Evolutionary conservation across 2,113 vertebrate genomes (phyloP), one percentile per base, ranked within the genome.

Genomic region (Beaufortia kweichowensis): DNA sequence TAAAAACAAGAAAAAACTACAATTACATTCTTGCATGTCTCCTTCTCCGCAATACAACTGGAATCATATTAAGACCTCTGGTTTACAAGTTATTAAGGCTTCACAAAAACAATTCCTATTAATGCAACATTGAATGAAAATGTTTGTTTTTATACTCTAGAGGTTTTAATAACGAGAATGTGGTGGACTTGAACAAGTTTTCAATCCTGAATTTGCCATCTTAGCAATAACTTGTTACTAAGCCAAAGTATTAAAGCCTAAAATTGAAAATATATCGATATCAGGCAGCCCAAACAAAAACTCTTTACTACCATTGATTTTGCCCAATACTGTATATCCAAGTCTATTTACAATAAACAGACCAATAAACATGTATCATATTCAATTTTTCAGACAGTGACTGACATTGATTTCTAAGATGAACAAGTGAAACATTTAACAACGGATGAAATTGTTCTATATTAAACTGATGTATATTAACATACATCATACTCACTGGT

Each of bases 81-180:
- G 55, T 26, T 76, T 73, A 56, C 26, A 46, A 55, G 48, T 75
- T 69, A 50, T 69, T 69, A 79, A 79, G 62, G 69, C 62, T 73
- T 26, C 65, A 56, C 21, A 41, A 72, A 56, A 31, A 26, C n/a
- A 29, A 35, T 41, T 74, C 46, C 55, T 66, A 60, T 48, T n/a
- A 21, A 53, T 66, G 46, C 23, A 66, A 9, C 35, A 31, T 7
- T 19, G 9, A 21, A 53, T 8, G 21, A 2, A 53, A n/a, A n/a
- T 53, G 6, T 9, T 21, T 53, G 2, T 15, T 57, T 43, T 59
- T 28, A 26, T 31, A 50, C 43, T 7, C 57, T 12, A 19, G 17
- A 11, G 21, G 26, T 21, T 9, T n/a, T n/a, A n/a, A n/a, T n/a
- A n/a, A n/a, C 6, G 6, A 53, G 21, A 53, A 53, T 53, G 48